Evolutionary conservation across 2,113 vertebrate species (phyloP).

Genomic region (Platycercus adscitus): DNA sequence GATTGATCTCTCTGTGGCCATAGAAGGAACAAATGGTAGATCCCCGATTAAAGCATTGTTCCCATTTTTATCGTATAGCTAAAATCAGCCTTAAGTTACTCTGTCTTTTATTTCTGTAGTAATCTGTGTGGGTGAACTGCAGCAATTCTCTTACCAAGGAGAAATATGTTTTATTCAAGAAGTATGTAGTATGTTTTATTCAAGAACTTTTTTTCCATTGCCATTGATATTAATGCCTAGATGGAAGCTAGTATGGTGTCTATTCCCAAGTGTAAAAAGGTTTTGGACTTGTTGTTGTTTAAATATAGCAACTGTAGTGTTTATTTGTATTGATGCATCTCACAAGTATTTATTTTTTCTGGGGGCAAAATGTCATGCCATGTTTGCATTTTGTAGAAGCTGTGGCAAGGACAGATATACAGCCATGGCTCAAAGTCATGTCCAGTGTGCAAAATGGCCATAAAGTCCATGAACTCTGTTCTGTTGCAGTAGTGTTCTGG

Average conservation of each 20-base stretch:
- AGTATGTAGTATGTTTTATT: not conserved
- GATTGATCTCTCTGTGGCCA: not conserved
- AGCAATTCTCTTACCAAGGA: not conserved
- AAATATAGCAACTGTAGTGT: not conserved
- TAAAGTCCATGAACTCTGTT: not conserved
- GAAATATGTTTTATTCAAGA: not conserved
- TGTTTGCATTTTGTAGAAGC: not conserved
- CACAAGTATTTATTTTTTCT: not conserved
- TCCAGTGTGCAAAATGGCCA: not conserved
- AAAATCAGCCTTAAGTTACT: not conserved
- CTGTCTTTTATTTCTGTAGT: not conserved
- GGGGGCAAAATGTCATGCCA: not conserved
- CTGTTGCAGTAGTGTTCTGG: not conserved
- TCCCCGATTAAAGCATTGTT: not conserved
- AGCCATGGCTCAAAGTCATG: fast-evolving
- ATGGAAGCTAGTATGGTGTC: not conserved
- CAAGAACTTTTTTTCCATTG: not conserved
- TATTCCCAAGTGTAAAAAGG: not conserved
- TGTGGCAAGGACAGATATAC: not conserved
- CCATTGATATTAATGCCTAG: not conserved
- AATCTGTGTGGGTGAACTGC: not conserved
- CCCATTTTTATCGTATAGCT: not conserved
- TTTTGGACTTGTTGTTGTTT: not conserved
- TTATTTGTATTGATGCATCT: not conserved
- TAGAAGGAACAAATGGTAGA: not conserved